Base-by-base conservation (phyloP, 2,888 invertebrate species). In the Drosophila pegasa region DNA sequence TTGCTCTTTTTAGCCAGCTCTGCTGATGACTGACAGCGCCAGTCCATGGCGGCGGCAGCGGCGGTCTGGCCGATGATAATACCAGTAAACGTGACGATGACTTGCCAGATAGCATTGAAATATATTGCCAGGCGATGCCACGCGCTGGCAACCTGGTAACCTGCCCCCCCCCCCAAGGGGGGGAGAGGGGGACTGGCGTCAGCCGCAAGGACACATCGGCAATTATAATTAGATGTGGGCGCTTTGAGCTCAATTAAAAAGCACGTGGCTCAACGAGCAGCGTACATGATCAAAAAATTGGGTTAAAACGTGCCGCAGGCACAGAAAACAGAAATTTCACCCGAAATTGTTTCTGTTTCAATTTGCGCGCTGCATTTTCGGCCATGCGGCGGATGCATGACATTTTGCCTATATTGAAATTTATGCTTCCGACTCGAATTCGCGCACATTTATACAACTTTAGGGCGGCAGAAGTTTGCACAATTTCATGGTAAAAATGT, bases 361-460 rank as follows among this genome's bases (percentile, higher is more conserved):
- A 84, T 86, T 88, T 79, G 70, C 47, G 75, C 52, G 55, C 12
- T 63, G 86, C 67, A 71, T 62, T 75, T 71, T 63, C 54, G 58
- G 82, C 52, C 40, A 56, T 52, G 27, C 37, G 41, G 77, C 80
- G 83, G 80, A 82, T 76, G 66, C 71, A 76, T 79, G 80, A 75
- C 86, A 89, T 89, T 85, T 77, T 75, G 82, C 59, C 73, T 59
- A 60, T 87, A 79, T 79, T 75, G 88, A 86, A 89, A 89, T 89
- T 79, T 85, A 85, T 85, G 89, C 75, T 82, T 78, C 88, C 87
- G 78, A 57, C 65, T 71, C 67, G 52, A 74, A 59, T 63, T 64
- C 87, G 63, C 67, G 61, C 65, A 80, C 71, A 78, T 72, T 80
- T 84, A 66, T 75, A 77, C 66, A 80, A 80, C 57, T 88, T 83